These are phyloP conservation scores for Gila orcuttii DNA, from an alignment of 2,113 vertebrate genomes.

Conservation along the genomic window DNA sequence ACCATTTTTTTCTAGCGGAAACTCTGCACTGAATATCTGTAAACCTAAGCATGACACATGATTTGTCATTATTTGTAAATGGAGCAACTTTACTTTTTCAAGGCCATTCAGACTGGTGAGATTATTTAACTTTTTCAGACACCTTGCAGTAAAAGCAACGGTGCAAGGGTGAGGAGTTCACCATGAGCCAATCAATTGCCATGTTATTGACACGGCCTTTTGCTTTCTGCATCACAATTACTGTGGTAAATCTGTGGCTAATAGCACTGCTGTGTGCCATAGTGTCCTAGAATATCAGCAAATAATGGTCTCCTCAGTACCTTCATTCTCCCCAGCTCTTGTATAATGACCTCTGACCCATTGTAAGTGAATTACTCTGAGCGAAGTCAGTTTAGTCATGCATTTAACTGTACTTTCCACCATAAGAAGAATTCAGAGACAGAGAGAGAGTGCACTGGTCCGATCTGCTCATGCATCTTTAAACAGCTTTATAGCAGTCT, in stretches of 20 bases:
- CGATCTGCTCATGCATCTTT: conserved; percentile 80
- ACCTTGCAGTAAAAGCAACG: neutral
- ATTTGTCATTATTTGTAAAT: neutral
- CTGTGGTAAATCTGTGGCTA: conserved; percentile 22
- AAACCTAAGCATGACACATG: neutral
- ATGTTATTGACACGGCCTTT: conserved; percentile 22
- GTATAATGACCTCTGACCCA: conserved; percentile 22
- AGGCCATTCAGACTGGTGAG: neutral
- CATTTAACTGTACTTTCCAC: conserved; percentile 33
- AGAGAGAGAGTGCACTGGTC: conserved; percentile 60
- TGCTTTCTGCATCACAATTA: conserved; percentile 11
- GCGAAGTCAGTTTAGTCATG: conserved; percentile 33
- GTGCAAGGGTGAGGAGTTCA: neutral
- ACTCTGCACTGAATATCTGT: neutral
- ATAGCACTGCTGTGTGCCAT: neutral
- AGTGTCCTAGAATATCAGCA: conserved; percentile 14
- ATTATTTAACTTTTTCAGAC: neutral
- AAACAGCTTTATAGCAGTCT: conserved; percentile 71
- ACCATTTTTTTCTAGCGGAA: too few relatives aligned
- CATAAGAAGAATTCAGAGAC: conserved; percentile 32
- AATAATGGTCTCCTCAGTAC: conserved; percentile 11
- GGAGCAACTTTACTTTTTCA: neutral
- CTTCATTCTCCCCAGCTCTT: neutral
- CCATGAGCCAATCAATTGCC: conserved; percentile 17
- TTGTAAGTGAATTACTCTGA: conserved; percentile 23